A percentile compares a stretch with the other conserved stretches of the same genome.
Conservation (phyloP, 1,140 invertebrate species). For the Panagrolaimus sp. region DNA sequence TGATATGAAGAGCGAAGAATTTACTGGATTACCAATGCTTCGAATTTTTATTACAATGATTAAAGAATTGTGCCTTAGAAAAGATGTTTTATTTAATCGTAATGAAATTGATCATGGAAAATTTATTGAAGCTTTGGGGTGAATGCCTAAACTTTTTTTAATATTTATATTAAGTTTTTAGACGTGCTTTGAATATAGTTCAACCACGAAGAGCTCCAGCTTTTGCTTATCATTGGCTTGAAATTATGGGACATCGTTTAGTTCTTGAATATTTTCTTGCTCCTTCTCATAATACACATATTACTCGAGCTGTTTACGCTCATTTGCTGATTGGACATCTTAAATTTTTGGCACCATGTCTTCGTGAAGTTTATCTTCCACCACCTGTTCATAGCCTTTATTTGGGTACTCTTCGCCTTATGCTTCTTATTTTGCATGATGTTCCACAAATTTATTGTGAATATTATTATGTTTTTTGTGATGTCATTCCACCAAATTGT, state of each 20-base stretch:
- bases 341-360: conserved; percentile 89
- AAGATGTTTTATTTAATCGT: conserved; percentile 58
- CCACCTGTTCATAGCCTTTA: conserved; percentile 85
- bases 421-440: conserved; percentile 92
- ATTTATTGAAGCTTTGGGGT: conserved; percentile 62
- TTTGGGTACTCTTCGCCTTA: conserved; percentile 86
- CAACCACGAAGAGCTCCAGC: conserved; percentile 88
- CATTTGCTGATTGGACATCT: conserved; percentile 92
- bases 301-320: conserved; percentile 65
- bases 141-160: neutral
- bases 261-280: conserved; percentile 90
- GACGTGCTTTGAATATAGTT: conserved; percentile 58
- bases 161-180: neutral
- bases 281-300: conserved; percentile 58
- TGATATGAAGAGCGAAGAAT: conserved; percentile 73
- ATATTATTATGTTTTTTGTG: conserved; percentile 98
- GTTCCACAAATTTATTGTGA: conserved; percentile 98
- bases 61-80: conserved; percentile 85
- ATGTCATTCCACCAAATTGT: conserved; percentile 96
- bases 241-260: conserved; percentile 84
- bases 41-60: conserved; percentile 94
- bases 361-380: conserved; percentile 88
- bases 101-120: conserved; percentile 79
- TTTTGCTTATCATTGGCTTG: conserved; percentile 95
- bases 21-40: conserved; percentile 94